phyloP scores from a whole-genome alignment of 2,888 invertebrate genomes.

The Agrilus cyanescens region DNA sequence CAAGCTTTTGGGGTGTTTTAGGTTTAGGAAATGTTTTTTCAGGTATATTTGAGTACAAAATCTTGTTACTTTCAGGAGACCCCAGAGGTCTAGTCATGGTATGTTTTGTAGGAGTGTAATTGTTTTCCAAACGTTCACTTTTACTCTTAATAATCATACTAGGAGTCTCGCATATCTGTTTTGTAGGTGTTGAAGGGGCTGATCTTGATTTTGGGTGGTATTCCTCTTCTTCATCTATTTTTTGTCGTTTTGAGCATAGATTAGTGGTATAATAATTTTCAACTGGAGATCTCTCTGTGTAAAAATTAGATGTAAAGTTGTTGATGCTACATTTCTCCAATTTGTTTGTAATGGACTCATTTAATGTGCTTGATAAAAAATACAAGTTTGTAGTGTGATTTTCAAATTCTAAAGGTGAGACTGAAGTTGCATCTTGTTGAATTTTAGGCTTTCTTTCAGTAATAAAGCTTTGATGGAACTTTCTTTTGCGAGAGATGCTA shows the following conservation, averaged over 20 bases:
- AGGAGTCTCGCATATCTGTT: slow-evolving; percentile 3
- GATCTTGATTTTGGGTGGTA: slow-evolving; percentile 9
- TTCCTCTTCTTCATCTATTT: slow-evolving; percentile 4
- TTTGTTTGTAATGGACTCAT: slow-evolving; percentile 25
- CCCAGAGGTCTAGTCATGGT: slow-evolving; percentile 14
- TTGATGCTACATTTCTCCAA: slow-evolving; percentile 23
- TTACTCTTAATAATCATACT: slow-evolving; percentile 2
- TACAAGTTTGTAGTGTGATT: slow-evolving; percentile 11
- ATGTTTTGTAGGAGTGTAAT: slow-evolving; percentile 6
- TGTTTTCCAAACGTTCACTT: slow-evolving; percentile 6
- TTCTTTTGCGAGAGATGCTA: slow-evolving; percentile 21
- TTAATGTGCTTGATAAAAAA: slow-evolving; percentile 26
- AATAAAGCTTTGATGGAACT: slow-evolving; percentile 13
- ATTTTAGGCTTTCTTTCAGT: background rate
- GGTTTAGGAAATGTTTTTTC: slow-evolving; percentile 8
- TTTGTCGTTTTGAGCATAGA: slow-evolving; percentile 4
- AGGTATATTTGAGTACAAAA: slow-evolving; percentile 26
- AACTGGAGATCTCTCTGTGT: slow-evolving; percentile 9
- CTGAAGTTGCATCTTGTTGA: background rate
- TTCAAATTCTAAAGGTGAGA: slow-evolving; percentile 7
- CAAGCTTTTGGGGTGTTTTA: slow-evolving; percentile 20
- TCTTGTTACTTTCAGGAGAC: slow-evolving; percentile 24
- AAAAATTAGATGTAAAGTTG: slow-evolving; percentile 13
- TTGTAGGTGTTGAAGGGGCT: slow-evolving; percentile 11
- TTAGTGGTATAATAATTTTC: slow-evolving; percentile 3